These are phyloP conservation scores for Drosophila leonis DNA, from an alignment of 2,888 invertebrate species.

Conservation along the genomic window DNA sequence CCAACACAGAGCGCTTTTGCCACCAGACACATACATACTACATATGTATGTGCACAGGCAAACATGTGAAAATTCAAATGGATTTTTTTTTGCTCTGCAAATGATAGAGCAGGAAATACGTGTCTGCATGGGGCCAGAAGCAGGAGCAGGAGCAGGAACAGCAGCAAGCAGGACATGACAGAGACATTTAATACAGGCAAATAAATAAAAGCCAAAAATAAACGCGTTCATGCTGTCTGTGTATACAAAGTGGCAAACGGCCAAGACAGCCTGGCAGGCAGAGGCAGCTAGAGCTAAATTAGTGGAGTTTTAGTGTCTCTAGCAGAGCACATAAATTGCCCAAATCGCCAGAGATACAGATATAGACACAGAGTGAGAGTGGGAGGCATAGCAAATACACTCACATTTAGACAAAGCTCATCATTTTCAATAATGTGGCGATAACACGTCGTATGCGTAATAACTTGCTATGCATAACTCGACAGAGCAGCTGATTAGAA, in stretches of 20 bases:
- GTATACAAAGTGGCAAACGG: conserved; percentile 59
- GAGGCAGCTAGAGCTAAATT: conserved; percentile 69
- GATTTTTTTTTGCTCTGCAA: conserved; percentile 45
- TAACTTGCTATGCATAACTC: conserved; percentile 53
- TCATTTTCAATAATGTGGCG: conserved; percentile 70
- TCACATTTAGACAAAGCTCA: conserved; percentile 41
- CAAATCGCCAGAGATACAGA: conserved; percentile 9
- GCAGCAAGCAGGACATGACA: conserved; percentile 26
- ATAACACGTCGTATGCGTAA: conserved; percentile 70
- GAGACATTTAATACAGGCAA: conserved; percentile 73
- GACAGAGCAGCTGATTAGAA: conserved; percentile 35
- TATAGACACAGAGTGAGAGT: not conserved
- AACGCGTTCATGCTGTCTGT: conserved; percentile 40
- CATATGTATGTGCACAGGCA: conserved; percentile 8
- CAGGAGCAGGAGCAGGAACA: not conserved
- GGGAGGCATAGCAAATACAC: conserved; percentile 9
- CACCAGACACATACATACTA: conserved; percentile 3
- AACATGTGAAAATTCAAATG: conserved; percentile 53
- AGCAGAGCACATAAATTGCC: conserved; percentile 64
- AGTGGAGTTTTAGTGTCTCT: conserved; percentile 69
- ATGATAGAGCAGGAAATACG: conserved; percentile 46
- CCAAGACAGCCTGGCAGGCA: conserved; percentile 10
- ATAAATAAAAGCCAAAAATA: conserved; percentile 71
- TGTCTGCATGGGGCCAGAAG: not conserved
- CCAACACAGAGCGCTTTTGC: conserved; percentile 11